Evolutionary conservation across 2,888 invertebrate genomes (phyloP), one percentile per base, ranked within the genome.

Genomic region (Drosophila mercatorum): DNA sequence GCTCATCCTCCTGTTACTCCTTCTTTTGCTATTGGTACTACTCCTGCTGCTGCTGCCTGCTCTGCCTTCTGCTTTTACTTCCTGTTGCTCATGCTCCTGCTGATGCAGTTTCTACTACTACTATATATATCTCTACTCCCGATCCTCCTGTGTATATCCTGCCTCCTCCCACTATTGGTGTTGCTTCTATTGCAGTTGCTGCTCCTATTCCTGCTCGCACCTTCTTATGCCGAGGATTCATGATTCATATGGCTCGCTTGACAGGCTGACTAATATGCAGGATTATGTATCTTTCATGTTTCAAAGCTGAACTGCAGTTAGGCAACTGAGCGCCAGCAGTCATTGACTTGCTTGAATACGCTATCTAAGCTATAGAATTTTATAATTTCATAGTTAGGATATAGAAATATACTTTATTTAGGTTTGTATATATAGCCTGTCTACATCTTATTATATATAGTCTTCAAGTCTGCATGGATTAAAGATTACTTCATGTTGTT

Each of bases 251-350:
- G 67, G 65, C 41, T 63, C 58, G 68, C 34, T 49, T 66, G 63
- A 41, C 69, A 68, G 12, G 43, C 72, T 80, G 80, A 72, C 77
- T 83, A 80, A 80, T 72, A 67, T 58, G 58, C 55, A 53, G 53
- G 46, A 70, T 60, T 49, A 34, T 7, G 31, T 34, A 68, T 57
- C 41, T 72, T 63, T 53, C 52, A 71, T 63, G 61, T 67, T 62
- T 31, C 58, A 28, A 22, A 22, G 17, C 17, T 17, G 17, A 17
- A 17, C 17, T 17, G 17, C 17, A 17, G 17, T 17, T 17, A 43
- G 36, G 44, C 62, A 44, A 44, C 46, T 44, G 40, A 53, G 26
- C 26, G 34, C 44, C 5, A 14, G 47, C 28, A n/a, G 8, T n/a
- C 11, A 22, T 40, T 46, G 40, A 26, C 44, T 38, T 11, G 12